Evolutionary conservation across 2,888 invertebrate genomes (phyloP).

Genomic region (Eremobia ochroleuca): DNA sequence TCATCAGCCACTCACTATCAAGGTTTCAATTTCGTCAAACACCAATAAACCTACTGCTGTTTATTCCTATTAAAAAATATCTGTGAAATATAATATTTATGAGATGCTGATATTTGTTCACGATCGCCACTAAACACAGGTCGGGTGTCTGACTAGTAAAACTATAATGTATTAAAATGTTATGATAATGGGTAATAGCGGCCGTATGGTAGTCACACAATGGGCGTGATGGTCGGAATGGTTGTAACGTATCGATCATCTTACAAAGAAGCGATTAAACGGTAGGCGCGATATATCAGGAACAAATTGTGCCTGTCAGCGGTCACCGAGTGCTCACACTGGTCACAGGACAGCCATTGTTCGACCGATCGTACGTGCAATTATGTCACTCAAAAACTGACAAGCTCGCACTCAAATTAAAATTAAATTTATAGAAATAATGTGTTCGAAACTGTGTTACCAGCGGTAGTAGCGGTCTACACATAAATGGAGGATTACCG

Average conservation of each 20-base stretch:
- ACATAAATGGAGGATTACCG: constrained; percentile 4
- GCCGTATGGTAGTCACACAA: constrained; percentile 56
- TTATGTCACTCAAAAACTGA: constrained; percentile 33
- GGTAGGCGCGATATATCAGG: constrained; percentile 70
- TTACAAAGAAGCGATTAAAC: constrained; percentile 66
- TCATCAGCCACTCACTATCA: constrained; percentile 36
- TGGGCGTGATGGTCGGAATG: constrained; percentile 55
- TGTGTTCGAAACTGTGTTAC: constrained; percentile 5
- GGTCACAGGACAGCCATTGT: constrained; percentile 68
- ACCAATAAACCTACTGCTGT: constrained; percentile 42
- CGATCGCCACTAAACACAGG: constrained; percentile 35
- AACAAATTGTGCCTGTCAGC: constrained; percentile 67
- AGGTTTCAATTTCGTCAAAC: constrained; percentile 52
- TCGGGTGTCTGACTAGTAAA: constrained; percentile 60
- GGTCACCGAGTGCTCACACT: constrained; percentile 50
- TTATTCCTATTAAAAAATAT: constrained; percentile 37
- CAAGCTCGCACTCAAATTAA: neutral
- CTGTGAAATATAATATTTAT: constrained; percentile 61
- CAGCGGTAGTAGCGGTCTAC: constrained; percentile 17
- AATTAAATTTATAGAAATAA: constrained; percentile 1
- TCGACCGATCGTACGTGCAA: constrained; percentile 20
- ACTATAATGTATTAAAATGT: constrained; percentile 70
- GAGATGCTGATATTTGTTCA: constrained; percentile 53
- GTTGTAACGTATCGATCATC: constrained; percentile 70
- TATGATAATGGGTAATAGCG: constrained; percentile 69